Base-by-base conservation (phyloP, 2,113 vertebrate genomes). In the Hepsetus odoe region DNA sequence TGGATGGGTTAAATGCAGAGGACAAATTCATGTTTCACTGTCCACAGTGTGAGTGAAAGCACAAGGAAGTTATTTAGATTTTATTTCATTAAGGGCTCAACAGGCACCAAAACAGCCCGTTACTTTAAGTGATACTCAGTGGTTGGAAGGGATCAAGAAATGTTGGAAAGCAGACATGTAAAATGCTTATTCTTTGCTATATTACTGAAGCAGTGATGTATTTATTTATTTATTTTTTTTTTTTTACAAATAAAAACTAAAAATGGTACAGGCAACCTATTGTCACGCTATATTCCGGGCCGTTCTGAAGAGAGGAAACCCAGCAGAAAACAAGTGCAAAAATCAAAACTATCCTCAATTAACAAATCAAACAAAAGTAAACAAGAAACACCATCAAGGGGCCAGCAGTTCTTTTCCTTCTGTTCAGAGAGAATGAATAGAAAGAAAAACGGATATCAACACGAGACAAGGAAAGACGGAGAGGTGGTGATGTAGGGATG, bases 401-500 rank as follows among this genome's bases (percentile, higher is more conserved):
- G 59, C 6, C 18, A 30, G 22, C 68, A 9, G 76, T 72, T 72
- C 85, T 87, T 88, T 73, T 91, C 88, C 58, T 87, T 84, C 79
- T 20, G 65, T 81, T 86, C 87, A 82, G 49, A 87, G 84, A 85
- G 49, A 68, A 55, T n/a, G 61, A 71, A 86, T 83, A 82, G 86
- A 38, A 61, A 42, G 72, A 56, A 80, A 82, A 83, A n/a, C n/a
- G 92, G 91, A 93, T 92, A 93, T 90, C 88, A 88, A 91, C 85
- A 90, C 89, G 83, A 82, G 84, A 76, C 77, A 61, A 83, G 83
- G 85, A 90, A 90, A 72, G 81, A 87, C 86, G 83, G 86, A 78
- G 74, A 40, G 30, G 53, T 64, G 53, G 83, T 89, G 86, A 90
- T 91, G 90, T 83, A 83, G 53, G 35, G 46, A 55, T 78, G 87